Evolutionary conservation across 2,113 vertebrate species (phyloP).

Genomic region (Thalassoma bifasciatum): DNA sequence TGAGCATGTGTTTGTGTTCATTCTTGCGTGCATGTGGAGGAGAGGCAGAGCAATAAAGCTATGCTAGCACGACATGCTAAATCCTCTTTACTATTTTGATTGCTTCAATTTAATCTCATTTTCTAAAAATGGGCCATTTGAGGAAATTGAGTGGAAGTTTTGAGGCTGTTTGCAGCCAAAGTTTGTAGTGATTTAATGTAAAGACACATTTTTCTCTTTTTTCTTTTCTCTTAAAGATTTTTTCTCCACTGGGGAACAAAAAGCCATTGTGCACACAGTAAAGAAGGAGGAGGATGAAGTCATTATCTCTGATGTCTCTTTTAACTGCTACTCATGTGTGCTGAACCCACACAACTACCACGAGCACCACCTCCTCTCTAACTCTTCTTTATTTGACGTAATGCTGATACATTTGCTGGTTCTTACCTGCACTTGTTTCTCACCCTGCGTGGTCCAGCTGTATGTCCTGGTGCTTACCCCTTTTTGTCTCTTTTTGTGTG

Average conservation of each 20-base stretch:
- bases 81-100: slow-evolving; percentile 42
- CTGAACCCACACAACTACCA: slow-evolving; percentile 30
- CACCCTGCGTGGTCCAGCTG: slow-evolving; percentile 45
- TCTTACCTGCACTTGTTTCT: slow-evolving; percentile 54
- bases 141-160: slow-evolving; percentile 15
- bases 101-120: slow-evolving; percentile 34
- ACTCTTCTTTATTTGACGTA: slow-evolving; percentile 71
- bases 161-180: background rate
- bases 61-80: slow-evolving; percentile 26
- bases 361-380: slow-evolving; percentile 28
- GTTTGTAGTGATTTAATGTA: background rate
- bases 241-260: background rate
- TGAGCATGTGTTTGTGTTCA: slow-evolving; percentile 20
- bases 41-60: slow-evolving; percentile 25
- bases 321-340: slow-evolving; percentile 54
- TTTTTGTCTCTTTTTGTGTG: slow-evolving; percentile 29
- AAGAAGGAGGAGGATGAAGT: slow-evolving; percentile 30
- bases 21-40: background rate
- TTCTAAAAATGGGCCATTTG: slow-evolving; percentile 29
- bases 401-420: slow-evolving; percentile 75
- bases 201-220: background rate
- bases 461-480: slow-evolving; percentile 46
- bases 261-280: background rate
- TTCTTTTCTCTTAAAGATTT: slow-evolving; percentile 1
- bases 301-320: slow-evolving; percentile 65